Conservation (phyloP, 2,888 invertebrate species). For the Ellobium chinense region DNA sequence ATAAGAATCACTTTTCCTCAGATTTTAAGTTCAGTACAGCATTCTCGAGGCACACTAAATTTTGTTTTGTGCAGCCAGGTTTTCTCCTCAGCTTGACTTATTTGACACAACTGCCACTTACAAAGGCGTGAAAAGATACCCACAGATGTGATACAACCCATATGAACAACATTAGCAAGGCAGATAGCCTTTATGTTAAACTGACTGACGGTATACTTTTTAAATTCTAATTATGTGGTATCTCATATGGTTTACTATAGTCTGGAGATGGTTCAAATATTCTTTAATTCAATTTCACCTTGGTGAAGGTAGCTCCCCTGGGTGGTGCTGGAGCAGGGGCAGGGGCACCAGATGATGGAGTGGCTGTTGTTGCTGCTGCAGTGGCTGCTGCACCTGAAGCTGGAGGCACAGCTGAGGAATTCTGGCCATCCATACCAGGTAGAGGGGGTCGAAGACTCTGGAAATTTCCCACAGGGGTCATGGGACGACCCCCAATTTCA, state of each 20-base stretch:
- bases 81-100: too few species aligned
- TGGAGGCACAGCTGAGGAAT: conserved; percentile 22
- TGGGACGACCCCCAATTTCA: conserved; percentile 44
- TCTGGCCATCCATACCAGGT: conserved; percentile 22
- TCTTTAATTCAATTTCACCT: too few species aligned
- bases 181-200: too few species aligned
- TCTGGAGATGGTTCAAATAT: not conserved
- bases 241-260: not conserved
- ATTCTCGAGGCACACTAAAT: too few species aligned
- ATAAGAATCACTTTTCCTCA: too few species aligned
- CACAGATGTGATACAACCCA: too few species aligned
- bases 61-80: too few species aligned
- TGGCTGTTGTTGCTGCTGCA: conserved; percentile 52
- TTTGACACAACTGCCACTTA: too few species aligned
- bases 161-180: too few species aligned
- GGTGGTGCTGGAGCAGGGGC: conserved; percentile 64
- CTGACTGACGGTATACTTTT: not conserved
- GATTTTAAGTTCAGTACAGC: too few species aligned
- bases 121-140: too few species aligned
- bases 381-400: not conserved
- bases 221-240: not conserved
- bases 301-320: conserved; percentile 32
- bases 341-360: conserved; percentile 59
- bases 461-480: conserved; percentile 50
- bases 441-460: conserved; percentile 51